These are phyloP conservation scores for Channa maculata DNA, from an alignment of 2,113 vertebrate genomes.

Conservation along the genomic window DNA sequence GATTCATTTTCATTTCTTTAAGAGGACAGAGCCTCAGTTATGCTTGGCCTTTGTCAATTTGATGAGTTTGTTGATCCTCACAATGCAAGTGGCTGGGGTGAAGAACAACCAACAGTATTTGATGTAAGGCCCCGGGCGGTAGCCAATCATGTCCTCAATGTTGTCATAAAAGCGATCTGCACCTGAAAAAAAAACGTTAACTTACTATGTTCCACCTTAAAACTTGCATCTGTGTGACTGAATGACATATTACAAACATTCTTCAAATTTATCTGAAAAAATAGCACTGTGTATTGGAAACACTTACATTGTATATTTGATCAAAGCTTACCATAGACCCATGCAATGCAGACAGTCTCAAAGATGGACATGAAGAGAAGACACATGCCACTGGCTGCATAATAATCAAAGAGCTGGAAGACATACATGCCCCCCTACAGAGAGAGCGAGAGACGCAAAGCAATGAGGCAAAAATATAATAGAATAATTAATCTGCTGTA, in stretches of 20 bases:
- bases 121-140: conserved; percentile 88
- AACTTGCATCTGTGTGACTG: background rate
- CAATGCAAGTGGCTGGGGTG: conserved; percentile 91
- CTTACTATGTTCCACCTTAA: background rate
- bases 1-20: background rate
- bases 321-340: conserved; percentile 91
- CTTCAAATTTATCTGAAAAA: too few species aligned
- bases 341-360: conserved; percentile 91
- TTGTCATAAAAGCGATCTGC: conserved; percentile 92
- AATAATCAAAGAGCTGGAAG: conserved; percentile 96
- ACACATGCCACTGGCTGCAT: conserved; percentile 95
- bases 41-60: conserved; percentile 11
- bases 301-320: too few species aligned
- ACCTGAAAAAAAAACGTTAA: conserved; percentile 76
- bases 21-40: background rate
- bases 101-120: conserved; percentile 95
- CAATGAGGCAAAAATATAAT: background rate
- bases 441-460: conserved; percentile 23
- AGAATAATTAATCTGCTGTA: too few species aligned
- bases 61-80: conserved; percentile 76
- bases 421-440: conserved; percentile 94
- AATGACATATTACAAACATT: too few species aligned
- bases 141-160: conserved; percentile 96
- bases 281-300: too few species aligned
- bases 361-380: conserved; percentile 95